Evolutionary conservation across 2,888 invertebrate species (phyloP).

Genomic region (Dicycla oo): DNA sequence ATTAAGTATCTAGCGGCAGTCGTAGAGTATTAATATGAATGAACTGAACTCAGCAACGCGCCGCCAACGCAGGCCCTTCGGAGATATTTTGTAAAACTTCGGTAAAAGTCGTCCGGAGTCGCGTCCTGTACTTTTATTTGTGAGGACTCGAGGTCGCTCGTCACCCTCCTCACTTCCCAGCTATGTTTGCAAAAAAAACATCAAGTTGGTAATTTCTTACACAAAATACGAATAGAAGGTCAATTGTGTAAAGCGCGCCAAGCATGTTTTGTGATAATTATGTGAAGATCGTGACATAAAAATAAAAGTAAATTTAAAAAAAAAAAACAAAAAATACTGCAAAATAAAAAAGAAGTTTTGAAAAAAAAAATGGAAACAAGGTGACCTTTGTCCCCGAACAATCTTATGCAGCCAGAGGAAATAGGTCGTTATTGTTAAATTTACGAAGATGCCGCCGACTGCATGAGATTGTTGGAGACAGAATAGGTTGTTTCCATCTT

Average conservation of each 20-base stretch:
- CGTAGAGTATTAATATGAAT: conserved; percentile 60
- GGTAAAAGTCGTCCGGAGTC: conserved; percentile 34
- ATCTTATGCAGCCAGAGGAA: no score
- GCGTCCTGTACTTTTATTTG: conserved; percentile 46
- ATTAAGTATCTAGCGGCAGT: conserved; percentile 54
- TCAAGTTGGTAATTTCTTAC: conserved; percentile 31
- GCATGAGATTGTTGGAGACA: no score
- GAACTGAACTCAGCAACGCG: conserved; percentile 39
- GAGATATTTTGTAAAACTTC: conserved; percentile 54
- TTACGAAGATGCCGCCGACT: no score
- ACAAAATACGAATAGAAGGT: not conserved
- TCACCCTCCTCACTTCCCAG: conserved; percentile 24
- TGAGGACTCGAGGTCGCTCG: conserved; percentile 16
- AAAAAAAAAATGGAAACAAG: no score
- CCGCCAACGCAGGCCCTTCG: conserved; percentile 24
- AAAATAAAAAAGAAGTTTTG: no score
- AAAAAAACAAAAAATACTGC: no score
- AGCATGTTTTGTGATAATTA: not conserved
- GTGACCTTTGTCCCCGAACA: no score
- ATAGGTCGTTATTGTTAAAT: no score
- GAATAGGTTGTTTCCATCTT: no score
- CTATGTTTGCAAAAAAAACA: conserved; percentile 49
- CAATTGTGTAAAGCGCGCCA: not conserved
- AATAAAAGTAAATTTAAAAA: no score
- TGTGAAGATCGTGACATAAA: not conserved